Conservation (phyloP, 2,888 invertebrate species). For the Macaria liturata region DNA sequence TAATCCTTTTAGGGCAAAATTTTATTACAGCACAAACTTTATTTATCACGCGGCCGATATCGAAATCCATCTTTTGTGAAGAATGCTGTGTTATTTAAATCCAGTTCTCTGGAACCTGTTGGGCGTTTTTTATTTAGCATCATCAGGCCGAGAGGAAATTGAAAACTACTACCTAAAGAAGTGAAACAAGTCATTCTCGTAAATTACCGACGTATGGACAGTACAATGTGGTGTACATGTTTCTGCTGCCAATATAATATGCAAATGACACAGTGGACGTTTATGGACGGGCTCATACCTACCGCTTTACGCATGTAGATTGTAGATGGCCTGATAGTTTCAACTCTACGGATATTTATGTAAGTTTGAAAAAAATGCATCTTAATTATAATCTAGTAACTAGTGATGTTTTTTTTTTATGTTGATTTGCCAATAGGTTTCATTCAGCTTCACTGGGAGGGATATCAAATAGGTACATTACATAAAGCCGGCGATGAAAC, state of each 20-base stretch:
- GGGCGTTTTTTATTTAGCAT: slow-evolving; percentile 27
- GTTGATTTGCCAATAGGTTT: too few species aligned
- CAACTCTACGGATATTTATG: slow-evolving; percentile 27
- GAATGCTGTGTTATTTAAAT: slow-evolving; percentile 25
- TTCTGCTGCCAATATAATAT: slow-evolving; percentile 27
- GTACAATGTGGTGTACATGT: slow-evolving; percentile 21
- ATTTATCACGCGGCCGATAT: slow-evolving; percentile 27
- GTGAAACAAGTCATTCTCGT: slow-evolving; percentile 30
- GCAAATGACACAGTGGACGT: slow-evolving; percentile 25
- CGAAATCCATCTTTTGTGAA: slow-evolving; percentile 28
- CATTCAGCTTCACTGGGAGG: too few species aligned
- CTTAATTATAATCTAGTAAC: slow-evolving; percentile 17
- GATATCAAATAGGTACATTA: too few species aligned
- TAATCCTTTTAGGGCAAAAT: slow-evolving; percentile 34
- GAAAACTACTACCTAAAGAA: slow-evolving; percentile 32
- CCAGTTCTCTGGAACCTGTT: slow-evolving; percentile 25
- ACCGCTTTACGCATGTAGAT: slow-evolving; percentile 29
- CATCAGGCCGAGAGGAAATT: slow-evolving; percentile 32
- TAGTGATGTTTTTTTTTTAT: too few species aligned
- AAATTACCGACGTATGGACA: slow-evolving; percentile 22
- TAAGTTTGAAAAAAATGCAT: slow-evolving; percentile 23
- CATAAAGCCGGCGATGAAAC: too few species aligned
- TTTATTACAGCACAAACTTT: slow-evolving; percentile 28
- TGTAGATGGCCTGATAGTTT: slow-evolving; percentile 33
- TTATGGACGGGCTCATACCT: slow-evolving; percentile 29